Evolutionary conservation across 2,797 vertebrate genomes (phyloP), one percentile per base, ranked within the genome.

Genomic region (Dromococcyx pavoninus): DNA sequence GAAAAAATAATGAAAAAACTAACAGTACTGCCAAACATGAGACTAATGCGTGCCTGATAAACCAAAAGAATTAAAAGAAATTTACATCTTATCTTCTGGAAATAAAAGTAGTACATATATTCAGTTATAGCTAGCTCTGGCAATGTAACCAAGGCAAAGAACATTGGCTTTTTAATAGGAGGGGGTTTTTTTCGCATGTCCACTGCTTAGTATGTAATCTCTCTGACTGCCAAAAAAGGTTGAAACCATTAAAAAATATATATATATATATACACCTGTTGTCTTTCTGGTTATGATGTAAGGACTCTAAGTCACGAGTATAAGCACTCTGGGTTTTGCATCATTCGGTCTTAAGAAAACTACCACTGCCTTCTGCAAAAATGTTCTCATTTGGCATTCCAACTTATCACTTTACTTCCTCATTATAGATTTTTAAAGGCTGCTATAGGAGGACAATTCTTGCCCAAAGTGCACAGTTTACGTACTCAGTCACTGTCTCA

Each of bases 181-280:
- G 3, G 2, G 2, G 0, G 5, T 14, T 62, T 22, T 53, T 53
- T 73, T 83, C 23, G n/a, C 32, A 50, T 65, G 21, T 28, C 32
- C 4, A 6, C 7, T 0, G 0, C 56, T 66, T 53, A 3, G 4
- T 33, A 16, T 57, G 61, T 51, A 67, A 60, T 43, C 3, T 72
- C 9, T 82, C 10, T 11, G 12, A 46, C 18, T 50, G 14, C 17
- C 25, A 37, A 57, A 83, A 83, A 77, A 37, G 17, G 8, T 28
- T 50, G 32, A 77, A 93, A 32, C 0, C 1, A 21, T n/a, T n/a
- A n/a, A n/a, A 43, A 43, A 21, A 43, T 43, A 21, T 46, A 11
- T 46, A 48, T 23, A 10, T 48, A 48, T 23, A 48, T 23, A 48
- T 48, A 41, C 10, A 41, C n/a, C n/a, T 1, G 9, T 10, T 77